Percentiles rank a stretch among this genome's conserved stretches.
phyloP scores from a whole-genome alignment of 2,113 vertebrate genomes.

The Dasyprocta punctata region DNA sequence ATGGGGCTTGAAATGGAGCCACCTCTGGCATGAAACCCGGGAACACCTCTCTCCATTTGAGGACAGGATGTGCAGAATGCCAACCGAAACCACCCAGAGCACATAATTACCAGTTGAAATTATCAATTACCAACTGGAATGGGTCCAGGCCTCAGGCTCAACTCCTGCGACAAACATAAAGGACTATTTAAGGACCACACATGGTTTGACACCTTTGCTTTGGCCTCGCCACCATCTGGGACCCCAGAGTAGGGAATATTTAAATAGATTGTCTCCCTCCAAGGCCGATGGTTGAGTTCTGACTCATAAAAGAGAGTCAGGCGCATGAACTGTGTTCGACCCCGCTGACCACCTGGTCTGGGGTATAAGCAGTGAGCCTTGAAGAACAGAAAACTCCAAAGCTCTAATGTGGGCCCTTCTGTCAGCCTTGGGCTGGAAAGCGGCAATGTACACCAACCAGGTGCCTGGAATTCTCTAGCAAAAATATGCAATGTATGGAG shows the following conservation, averaged over 20 bases:
- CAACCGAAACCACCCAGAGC: constrained; percentile 80
- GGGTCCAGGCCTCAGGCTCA: constrained; percentile 71
- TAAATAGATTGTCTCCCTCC: constrained; percentile 25
- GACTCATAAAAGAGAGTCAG: neutral
- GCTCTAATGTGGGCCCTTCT: neutral
- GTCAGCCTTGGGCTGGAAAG: neutral
- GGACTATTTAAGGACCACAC: constrained; percentile 74
- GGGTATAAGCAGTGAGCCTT: neutral
- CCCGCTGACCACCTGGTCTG: neutral
- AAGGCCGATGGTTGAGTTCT: neutral
- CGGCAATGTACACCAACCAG: neutral
- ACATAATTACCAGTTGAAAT: constrained; percentile 80
- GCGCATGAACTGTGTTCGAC: accelerated
- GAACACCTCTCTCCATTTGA: constrained; percentile 78
- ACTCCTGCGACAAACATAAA: constrained; percentile 78
- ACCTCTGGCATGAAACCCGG: constrained; percentile 76
- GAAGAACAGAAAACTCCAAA: neutral
- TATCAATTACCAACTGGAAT: constrained; percentile 80
- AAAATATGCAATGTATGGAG: neutral
- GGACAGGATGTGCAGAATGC: constrained; percentile 79
- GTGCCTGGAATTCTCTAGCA: neutral
- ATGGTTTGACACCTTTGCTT: constrained; percentile 63
- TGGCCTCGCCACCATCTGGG: constrained; percentile 51
- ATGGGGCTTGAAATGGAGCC: constrained; percentile 82
- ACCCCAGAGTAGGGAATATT: constrained; percentile 37